phyloP scores from a whole-genome alignment of 2,888 invertebrate genomes.

The Sesia apiformis region DNA sequence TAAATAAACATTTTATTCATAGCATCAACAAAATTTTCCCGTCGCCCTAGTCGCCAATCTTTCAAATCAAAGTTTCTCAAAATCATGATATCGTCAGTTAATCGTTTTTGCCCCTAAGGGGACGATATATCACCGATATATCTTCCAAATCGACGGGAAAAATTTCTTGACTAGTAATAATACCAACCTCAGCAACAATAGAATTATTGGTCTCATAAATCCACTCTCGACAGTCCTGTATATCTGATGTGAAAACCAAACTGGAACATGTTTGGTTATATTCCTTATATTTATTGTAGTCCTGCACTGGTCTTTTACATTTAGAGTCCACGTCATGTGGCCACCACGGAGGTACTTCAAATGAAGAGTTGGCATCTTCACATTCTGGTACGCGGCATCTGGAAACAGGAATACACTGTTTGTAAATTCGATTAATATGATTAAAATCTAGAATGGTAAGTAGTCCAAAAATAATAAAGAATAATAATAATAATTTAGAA shows the following conservation, averaged over 20 bases:
- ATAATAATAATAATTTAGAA: no score
- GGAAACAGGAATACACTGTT: neutral
- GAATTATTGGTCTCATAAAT: constrained; percentile 48
- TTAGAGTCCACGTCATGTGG: constrained; percentile 33
- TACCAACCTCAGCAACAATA: constrained; percentile 41
- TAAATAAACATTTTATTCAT: no score
- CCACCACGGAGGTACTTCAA: constrained; percentile 43
- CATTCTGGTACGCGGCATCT: constrained; percentile 51
- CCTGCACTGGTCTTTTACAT: constrained; percentile 36
- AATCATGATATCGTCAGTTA: no score
- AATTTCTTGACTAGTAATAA: neutral
- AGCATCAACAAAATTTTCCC: no score
- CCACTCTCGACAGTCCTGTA: constrained; percentile 47
- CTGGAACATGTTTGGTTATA: constrained; percentile 36
- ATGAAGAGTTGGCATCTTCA: constrained; percentile 23
- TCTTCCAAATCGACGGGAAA: no score
- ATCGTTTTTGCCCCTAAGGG: no score
- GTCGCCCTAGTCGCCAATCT: no score
- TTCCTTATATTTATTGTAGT: constrained; percentile 16
- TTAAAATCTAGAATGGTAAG: no score
- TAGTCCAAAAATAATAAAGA: no score
- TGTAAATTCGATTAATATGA: no score
- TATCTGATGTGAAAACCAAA: constrained; percentile 25
- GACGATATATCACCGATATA: no score
- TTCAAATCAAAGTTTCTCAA: no score